phyloP scores from a whole-genome alignment of 2,113 vertebrate species.

The Chlamydotis undulata region DNA sequence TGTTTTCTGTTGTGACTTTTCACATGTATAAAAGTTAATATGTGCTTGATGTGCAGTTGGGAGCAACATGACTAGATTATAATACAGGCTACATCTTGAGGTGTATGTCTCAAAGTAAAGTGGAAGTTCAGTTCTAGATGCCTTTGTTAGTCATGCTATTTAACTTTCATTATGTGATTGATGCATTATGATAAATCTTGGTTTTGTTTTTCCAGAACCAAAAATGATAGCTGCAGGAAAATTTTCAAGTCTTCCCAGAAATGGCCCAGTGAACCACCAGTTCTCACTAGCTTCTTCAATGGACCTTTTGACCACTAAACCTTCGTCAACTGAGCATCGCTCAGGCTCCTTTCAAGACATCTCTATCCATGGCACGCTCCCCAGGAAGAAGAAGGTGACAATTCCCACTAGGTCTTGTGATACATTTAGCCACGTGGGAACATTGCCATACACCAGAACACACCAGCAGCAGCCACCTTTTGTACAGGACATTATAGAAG shows the following conservation, averaged over 20 bases:
- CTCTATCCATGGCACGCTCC: constrained; percentile 95
- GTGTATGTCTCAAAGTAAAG: not conserved
- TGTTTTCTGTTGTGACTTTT: not conserved
- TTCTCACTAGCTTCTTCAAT: constrained; percentile 87
- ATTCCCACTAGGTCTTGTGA: constrained; percentile 71
- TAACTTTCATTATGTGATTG: constrained; percentile 1
- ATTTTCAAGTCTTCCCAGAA: constrained; percentile 89
- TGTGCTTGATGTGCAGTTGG: not conserved
- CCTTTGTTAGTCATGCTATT: constrained; percentile 9
- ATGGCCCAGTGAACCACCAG: constrained; percentile 76
- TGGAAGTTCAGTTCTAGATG: not conserved
- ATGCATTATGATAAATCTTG: constrained; percentile 1
- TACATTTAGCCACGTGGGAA: constrained; percentile 60
- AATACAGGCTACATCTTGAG: not conserved
- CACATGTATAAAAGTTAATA: not conserved
- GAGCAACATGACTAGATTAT: fast-evolving
- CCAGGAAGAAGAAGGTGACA: constrained; percentile 87
- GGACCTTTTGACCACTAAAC: constrained; percentile 90
- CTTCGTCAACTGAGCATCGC: constrained; percentile 59
- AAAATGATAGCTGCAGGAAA: constrained; percentile 95
- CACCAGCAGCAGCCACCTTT: constrained; percentile 70
- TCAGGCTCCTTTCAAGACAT: constrained; percentile 79
- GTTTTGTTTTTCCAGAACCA: constrained; percentile 72
- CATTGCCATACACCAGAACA: constrained; percentile 62
- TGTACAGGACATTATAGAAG: constrained; percentile 78